Conservation (phyloP, 2,113 vertebrate genomes). For the Helogale parvula region DNA sequence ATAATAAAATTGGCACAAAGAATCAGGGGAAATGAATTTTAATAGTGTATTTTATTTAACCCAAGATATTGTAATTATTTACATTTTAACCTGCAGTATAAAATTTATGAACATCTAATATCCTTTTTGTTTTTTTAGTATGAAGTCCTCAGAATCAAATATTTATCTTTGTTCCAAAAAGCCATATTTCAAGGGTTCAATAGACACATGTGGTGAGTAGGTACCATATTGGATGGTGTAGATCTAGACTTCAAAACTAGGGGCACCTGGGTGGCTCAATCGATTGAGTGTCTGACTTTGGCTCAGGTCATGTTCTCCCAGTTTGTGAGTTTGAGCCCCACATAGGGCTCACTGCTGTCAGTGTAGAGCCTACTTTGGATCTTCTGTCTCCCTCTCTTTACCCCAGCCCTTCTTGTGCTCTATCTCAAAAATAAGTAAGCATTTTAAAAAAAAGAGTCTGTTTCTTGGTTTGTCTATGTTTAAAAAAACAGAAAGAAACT, state of each 20-base stretch:
- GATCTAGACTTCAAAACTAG: no score
- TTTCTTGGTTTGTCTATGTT: no score
- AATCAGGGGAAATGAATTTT: neutral
- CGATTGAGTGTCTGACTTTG: no score
- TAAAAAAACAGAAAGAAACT: neutral
- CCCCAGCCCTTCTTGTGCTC: no score
- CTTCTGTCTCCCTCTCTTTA: no score
- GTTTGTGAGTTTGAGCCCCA: no score
- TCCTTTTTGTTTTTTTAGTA: neutral
- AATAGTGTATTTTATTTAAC: neutral
- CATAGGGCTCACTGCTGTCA: no score
- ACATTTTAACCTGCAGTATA: neutral
- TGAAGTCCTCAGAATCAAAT: neutral
- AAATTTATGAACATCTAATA: neutral
- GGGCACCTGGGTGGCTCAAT: no score
- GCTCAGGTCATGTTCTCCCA: no score
- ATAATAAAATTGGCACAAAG: neutral
- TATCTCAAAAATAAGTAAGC: no score
- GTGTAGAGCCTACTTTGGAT: no score
- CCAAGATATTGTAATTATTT: neutral
- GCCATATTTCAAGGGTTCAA: neutral
- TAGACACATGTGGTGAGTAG: neutral
- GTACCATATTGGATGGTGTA: neutral
- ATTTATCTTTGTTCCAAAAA: neutral
- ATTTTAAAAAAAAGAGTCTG: no score